Percentiles rank a stretch among this genome's conserved stretches.
Evolutionary conservation across 2,113 vertebrate species (phyloP).

Genomic region (Oreochromis tanganicae): DNA sequence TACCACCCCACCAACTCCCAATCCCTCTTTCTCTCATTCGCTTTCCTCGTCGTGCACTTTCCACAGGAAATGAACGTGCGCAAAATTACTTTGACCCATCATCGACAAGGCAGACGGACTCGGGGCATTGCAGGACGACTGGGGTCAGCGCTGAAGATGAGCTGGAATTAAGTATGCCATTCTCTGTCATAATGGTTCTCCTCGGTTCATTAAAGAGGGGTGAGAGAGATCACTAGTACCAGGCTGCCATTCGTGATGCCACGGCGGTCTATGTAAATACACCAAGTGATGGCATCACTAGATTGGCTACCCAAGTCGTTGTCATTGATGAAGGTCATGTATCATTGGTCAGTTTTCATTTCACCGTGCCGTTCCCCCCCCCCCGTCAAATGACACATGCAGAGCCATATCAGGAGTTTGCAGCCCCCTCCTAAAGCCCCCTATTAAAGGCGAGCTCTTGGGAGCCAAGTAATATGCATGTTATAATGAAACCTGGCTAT

Average conservation of each 20-base stretch:
- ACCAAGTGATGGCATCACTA: conserved; percentile 49
- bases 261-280: conserved; percentile 74
- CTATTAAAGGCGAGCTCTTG: conserved; percentile 79
- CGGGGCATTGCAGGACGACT: conserved; percentile 81
- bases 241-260: conserved; percentile 32
- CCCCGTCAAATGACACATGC: conserved; percentile 56
- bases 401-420: conserved; percentile 66
- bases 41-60: conserved; percentile 72
- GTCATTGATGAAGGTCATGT: conserved; percentile 75
- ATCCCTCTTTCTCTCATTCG: conserved; percentile 39
- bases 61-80: conserved; percentile 92
- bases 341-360: conserved; percentile 74
- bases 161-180: conserved; percentile 97
- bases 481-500: conserved; percentile 84
- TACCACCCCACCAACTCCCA: not conserved
- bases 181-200: conserved; percentile 91
- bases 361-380: conserved; percentile 35
- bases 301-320: conserved; percentile 47
- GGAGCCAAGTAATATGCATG: conserved; percentile 81
- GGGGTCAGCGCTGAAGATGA: conserved; percentile 90
- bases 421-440: conserved; percentile 55
- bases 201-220: conserved; percentile 94
- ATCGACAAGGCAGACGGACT: conserved; percentile 87
- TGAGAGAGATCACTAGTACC: conserved; percentile 71
- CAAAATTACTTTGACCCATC: conserved; percentile 96